These are phyloP conservation scores for Aphidius ervi DNA, from an alignment of 1,140 invertebrate species.

Conservation along the genomic window DNA sequence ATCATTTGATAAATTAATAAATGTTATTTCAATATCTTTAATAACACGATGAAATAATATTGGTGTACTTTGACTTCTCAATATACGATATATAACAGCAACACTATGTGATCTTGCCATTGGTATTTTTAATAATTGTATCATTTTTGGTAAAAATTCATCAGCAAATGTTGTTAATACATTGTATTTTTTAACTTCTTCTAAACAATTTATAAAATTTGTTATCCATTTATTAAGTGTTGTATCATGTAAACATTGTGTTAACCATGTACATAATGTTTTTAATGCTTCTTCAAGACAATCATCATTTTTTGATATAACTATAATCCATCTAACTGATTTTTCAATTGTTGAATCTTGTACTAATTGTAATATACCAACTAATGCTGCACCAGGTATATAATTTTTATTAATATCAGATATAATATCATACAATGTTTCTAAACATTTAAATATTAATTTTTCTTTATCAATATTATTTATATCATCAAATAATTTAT, in stretches of 20 bases:
- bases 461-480: constrained; percentile 26
- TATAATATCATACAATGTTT: constrained; percentile 42
- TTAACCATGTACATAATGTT: constrained; percentile 54
- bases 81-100: constrained; percentile 55
- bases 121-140: constrained; percentile 46
- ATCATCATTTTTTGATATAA: constrained; percentile 44
- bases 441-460: constrained; percentile 33
- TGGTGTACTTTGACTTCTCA: constrained; percentile 50
- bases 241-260: constrained; percentile 50
- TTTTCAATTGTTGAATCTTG: constrained; percentile 42
- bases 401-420: constrained; percentile 32
- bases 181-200: constrained; percentile 49
- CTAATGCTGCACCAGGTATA: constrained; percentile 53
- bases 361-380: constrained; percentile 56
- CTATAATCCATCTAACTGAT: constrained; percentile 49
- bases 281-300: constrained; percentile 48
- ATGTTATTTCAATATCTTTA: constrained; percentile 36
- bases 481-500: constrained; percentile 22
- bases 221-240: constrained; percentile 55
- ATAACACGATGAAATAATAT: constrained; percentile 46
- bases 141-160: constrained; percentile 49
- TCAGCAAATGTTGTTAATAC: constrained; percentile 53
- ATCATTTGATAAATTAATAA: constrained; percentile 41
- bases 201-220: constrained; percentile 53
- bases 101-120: constrained; percentile 47